Evolutionary conservation across 2,888 invertebrate species (phyloP).

Genomic region (Synergus gifuensis): DNA sequence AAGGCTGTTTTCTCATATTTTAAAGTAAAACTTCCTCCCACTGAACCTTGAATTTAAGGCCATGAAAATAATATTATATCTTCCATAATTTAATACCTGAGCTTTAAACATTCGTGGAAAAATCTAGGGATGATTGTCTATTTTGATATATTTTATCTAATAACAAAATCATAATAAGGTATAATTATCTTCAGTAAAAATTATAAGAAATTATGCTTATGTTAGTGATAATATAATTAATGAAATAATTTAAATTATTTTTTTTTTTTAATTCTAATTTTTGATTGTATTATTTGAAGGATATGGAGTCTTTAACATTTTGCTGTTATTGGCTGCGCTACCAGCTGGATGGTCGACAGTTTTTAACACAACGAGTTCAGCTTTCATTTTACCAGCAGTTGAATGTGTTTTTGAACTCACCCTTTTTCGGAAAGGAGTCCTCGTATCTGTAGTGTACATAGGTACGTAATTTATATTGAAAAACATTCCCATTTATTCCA

Average conservation of each 20-base stretch:
- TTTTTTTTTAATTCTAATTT: too few relatives aligned
- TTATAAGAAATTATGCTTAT: too few relatives aligned
- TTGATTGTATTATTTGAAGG: slow-evolving; percentile 60
- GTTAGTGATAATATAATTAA: too few relatives aligned
- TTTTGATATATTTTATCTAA: background rate
- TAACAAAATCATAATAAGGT: too few relatives aligned
- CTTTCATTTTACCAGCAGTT: slow-evolving; percentile 87
- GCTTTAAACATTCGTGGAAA: background rate
- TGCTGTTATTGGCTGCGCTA: slow-evolving; percentile 80
- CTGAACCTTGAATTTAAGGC: slow-evolving; percentile 1
- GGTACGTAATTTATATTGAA: slow-evolving; percentile 78
- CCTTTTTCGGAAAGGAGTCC: slow-evolving; percentile 84
- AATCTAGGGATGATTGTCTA: background rate
- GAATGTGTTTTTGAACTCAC: slow-evolving; percentile 86
- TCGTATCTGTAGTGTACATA: slow-evolving; percentile 86
- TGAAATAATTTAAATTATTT: too few relatives aligned
- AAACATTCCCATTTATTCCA: background rate
- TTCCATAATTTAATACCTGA: background rate
- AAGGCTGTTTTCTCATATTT: background rate
- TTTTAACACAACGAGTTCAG: slow-evolving; percentile 86
- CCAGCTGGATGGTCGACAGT: slow-evolving; percentile 85
- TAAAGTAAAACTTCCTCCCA: background rate
- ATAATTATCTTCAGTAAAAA: too few relatives aligned
- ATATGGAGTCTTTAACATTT: slow-evolving; percentile 85
- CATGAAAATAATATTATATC: background rate